Base-by-base conservation (phyloP, 2,888 invertebrate genomes). In the Netelia fuscicornis region DNA sequence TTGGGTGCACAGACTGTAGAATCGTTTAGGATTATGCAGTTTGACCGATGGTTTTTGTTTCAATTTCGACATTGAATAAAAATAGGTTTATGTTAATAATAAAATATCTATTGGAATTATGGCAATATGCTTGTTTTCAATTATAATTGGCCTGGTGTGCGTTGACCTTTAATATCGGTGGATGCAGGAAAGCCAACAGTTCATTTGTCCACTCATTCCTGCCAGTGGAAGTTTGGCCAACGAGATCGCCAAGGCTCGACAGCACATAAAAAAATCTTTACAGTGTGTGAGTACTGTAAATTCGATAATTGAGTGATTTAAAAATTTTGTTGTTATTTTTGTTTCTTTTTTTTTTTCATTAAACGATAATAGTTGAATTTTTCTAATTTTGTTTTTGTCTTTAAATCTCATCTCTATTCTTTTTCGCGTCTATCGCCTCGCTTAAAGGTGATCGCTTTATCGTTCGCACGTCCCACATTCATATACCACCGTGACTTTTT, bases 231-330 rank as follows among this genome's bases (percentile, higher is more conserved):
- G 91, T 91, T 95, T 98, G 94, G 97, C 97, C 92, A 96, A 96
- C 94, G 97, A 97, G 95, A 97, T 98, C 93, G 97, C 97, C 93
- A 97, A 97, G 95, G 97, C 97, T 94, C 96, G 97, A 93, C 97
- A 97, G 94, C 97, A 97, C 94, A 97, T 98, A 95, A 97, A 94
- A 94, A 93, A 94, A 89, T 94, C 94, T 90, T 94, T 95, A 91
- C 94, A 94, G 92, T 94, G 94, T 94, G 95, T 94, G 94, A 94
- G 94, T 94, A 94, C 91, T 89, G 89, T 87, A 88, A 87, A 89
- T 88, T 89, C 86, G 86, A 88, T 89, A 88, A 87, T 84, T 79
- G 71, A 84, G 87, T 87, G 79, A 68, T 54, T 58, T 58, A 52
- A 62, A 11, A 17, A 17, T 42, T 20, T 9, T 71, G 52, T 1